phyloP scores from a whole-genome alignment of 2,113 vertebrate species.

The Atrichornis clamosus region DNA sequence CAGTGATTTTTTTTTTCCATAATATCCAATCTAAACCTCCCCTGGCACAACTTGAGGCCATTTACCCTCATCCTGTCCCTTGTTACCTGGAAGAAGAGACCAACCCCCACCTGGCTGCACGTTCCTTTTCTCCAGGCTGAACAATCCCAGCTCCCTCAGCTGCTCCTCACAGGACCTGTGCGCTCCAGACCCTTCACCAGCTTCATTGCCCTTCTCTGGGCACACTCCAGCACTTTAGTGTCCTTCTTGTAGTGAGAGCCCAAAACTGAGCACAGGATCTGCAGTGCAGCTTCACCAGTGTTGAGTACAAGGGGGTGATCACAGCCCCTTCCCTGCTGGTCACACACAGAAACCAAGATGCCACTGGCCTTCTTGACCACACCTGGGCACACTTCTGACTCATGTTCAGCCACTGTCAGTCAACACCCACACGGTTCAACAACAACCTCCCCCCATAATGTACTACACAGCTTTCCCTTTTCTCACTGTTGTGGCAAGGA shows the following conservation, averaged over 20 bases:
- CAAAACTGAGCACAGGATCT: background rate
- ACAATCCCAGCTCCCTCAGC: background rate
- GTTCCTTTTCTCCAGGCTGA: background rate
- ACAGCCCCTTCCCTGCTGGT: background rate
- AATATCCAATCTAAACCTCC: background rate
- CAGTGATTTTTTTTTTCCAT: background rate
- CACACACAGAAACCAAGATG: background rate
- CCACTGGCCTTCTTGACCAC: background rate
- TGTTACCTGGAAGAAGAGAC: background rate
- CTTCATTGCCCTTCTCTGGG: background rate
- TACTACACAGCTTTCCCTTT: background rate
- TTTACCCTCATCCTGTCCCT: background rate
- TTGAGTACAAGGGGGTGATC: fast-evolving
- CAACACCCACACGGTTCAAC: background rate
- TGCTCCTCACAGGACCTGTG: background rate
- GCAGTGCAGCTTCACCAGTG: background rate
- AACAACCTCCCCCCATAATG: background rate
- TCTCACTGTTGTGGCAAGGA: background rate
- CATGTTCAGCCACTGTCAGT: background rate
- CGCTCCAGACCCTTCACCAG: background rate
- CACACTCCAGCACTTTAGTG: background rate
- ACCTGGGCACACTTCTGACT: background rate
- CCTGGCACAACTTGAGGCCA: background rate
- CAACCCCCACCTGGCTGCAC: background rate
- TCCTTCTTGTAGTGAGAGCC: background rate